Conservation (phyloP, 2,888 invertebrate genomes). For the Aporophyla lueneburgensis region DNA sequence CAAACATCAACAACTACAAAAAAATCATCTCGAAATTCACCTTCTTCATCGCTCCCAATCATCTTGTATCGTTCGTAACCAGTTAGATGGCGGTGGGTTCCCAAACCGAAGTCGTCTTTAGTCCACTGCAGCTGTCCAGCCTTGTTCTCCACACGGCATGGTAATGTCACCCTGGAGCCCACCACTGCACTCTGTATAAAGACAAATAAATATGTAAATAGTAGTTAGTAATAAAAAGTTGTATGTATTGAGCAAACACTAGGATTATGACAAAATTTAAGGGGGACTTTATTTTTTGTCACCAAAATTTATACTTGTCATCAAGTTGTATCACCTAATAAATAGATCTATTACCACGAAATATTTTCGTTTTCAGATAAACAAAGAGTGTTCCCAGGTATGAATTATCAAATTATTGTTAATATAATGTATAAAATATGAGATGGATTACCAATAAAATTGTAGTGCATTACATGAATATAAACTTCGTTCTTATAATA, state of each 20-base stretch:
- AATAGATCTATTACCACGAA: no score
- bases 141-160: slow-evolving; percentile 97
- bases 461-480: no score
- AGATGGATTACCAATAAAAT: no score
- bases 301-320: no score
- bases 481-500: no score
- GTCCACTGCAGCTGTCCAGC: slow-evolving; percentile 98
- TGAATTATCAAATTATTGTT: no score
- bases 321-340: no score
- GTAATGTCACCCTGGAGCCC: slow-evolving; percentile 96
- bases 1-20: background rate
- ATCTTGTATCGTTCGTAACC: slow-evolving; percentile 98
- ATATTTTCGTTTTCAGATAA: no score
- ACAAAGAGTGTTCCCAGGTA: no score
- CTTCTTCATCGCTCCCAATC: slow-evolving; percentile 99
- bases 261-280: background rate
- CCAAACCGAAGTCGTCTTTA: slow-evolving; percentile 98
- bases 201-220: background rate
- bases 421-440: no score
- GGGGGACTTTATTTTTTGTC: no score
- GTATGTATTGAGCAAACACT: background rate
- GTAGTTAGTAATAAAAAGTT: no score
- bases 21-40: slow-evolving; percentile 80
- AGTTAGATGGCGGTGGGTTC: slow-evolving; percentile 96
- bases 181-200: slow-evolving; percentile 94